Percentiles rank a stretch among this genome's conserved stretches.
phyloP scores from a whole-genome alignment of 2,113 vertebrate genomes.

The Bucco capensis region DNA sequence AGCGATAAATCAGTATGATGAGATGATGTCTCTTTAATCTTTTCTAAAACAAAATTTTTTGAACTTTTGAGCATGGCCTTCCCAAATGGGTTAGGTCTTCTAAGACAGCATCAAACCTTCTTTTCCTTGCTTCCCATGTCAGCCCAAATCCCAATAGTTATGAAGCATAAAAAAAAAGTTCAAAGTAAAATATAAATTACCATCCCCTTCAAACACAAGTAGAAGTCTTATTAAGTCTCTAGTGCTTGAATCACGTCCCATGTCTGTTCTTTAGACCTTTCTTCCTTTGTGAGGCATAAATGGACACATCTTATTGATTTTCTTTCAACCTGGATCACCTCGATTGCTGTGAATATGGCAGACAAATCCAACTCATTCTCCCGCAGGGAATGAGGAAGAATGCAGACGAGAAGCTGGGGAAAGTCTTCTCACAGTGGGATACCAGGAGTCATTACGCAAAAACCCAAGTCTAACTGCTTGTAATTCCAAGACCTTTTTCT shows the following conservation, averaged over 20 bases:
- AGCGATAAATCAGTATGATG: conserved; percentile 73
- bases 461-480: conserved; percentile 77
- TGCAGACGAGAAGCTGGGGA: conserved; percentile 75
- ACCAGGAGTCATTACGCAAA: conserved; percentile 83
- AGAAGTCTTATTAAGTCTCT: conserved; percentile 84
- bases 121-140: conserved; percentile 79
- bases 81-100: conserved; percentile 79
- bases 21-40: conserved; percentile 76
- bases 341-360: conserved; percentile 90
- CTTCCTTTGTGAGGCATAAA: conserved; percentile 89
- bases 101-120: conserved; percentile 81
- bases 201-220: conserved; percentile 75
- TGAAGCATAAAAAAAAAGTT: conserved; percentile 77
- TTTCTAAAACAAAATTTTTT: conserved; percentile 79
- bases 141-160: conserved; percentile 80
- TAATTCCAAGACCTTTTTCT: conserved; percentile 74
- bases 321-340: conserved; percentile 94
- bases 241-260: conserved; percentile 81
- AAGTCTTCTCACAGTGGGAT: conserved; percentile 76
- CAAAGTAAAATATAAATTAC: conserved; percentile 82
- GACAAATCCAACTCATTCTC: conserved; percentile 88
- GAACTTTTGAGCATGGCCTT: conserved; percentile 76
- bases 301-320: conserved; percentile 97
- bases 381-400: conserved; percentile 78
- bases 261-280: conserved; percentile 82